Conservation (phyloP, 2,888 invertebrate species). For the Parnassius smintheus region DNA sequence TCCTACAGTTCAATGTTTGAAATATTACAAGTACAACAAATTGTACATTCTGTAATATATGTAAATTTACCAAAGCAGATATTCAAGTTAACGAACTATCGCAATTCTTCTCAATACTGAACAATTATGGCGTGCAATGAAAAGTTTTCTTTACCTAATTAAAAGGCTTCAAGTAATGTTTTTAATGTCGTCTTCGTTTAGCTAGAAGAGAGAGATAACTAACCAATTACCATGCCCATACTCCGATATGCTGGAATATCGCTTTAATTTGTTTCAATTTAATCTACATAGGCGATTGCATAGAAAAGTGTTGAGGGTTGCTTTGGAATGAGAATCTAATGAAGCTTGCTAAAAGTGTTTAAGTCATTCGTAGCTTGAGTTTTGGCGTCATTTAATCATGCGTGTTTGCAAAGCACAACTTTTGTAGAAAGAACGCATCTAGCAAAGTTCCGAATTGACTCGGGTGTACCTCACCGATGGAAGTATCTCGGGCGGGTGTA, state of each 20-base stretch:
- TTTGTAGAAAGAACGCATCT: conserved; percentile 30
- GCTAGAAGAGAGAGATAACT: not conserved
- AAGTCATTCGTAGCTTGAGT: not conserved
- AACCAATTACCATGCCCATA: conserved; percentile 10
- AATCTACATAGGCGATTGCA: not conserved
- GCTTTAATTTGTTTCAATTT: not conserved
- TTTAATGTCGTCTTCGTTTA: not conserved
- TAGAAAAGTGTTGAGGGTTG: not conserved
- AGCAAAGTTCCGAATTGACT: conserved; percentile 30
- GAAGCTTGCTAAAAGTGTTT: conserved; percentile 11
- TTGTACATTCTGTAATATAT: too few relatives aligned
- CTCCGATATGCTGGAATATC: conserved; percentile 8
- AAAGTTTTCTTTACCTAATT: not conserved
- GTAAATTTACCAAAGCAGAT: too few relatives aligned
- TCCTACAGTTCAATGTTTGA: too few relatives aligned
- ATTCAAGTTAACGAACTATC: too few relatives aligned
- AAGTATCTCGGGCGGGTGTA: conserved; percentile 46
- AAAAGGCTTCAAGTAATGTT: not conserved
- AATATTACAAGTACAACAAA: too few relatives aligned
- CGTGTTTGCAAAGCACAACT: conserved; percentile 29
- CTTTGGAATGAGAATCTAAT: conserved; percentile 2
- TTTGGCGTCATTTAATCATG: conserved; percentile 18
- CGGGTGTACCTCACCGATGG: conserved; percentile 39
- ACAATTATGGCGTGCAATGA: conserved; percentile 2
- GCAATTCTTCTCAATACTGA: not conserved